These are phyloP conservation scores for Torymus texanus DNA, from an alignment of 2,888 invertebrate species.

Conservation along the genomic window DNA sequence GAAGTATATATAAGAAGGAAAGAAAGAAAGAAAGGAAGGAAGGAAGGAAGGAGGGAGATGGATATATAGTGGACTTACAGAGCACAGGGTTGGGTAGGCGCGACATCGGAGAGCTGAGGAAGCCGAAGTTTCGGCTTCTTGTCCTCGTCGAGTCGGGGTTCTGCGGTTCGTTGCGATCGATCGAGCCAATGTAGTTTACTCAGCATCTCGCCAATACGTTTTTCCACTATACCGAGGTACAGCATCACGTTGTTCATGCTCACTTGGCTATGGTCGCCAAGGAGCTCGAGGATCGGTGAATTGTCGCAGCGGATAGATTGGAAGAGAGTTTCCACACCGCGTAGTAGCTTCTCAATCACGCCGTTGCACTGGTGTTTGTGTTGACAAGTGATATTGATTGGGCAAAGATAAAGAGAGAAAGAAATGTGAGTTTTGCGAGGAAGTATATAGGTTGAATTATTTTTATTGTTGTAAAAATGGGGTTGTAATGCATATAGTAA, in stretches of 20 bases:
- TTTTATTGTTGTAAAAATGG: no score
- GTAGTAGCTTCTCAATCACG: constrained; percentile 72
- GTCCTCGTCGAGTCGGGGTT: constrained; percentile 69
- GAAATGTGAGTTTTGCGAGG: no score
- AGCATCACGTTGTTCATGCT: constrained; percentile 86
- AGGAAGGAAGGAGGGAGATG: not conserved
- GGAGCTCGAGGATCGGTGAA: constrained; percentile 82
- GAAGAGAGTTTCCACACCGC: constrained; percentile 76
- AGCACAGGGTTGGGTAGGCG: constrained; percentile 76
- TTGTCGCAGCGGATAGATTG: constrained; percentile 84
- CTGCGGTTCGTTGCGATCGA: constrained; percentile 65
- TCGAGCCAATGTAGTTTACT: constrained; percentile 76
- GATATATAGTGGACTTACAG: constrained; percentile 71
- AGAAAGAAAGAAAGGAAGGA: not conserved
- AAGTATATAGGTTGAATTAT: no score
- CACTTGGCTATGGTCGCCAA: constrained; percentile 85
- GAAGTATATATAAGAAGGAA: not conserved
- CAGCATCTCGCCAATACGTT: constrained; percentile 82
- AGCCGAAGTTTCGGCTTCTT: constrained; percentile 69
- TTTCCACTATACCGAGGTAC: constrained; percentile 88
- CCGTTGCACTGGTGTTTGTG: constrained; percentile 66
- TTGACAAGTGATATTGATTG: no score
- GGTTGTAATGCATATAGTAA: no score
- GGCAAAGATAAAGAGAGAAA: no score
- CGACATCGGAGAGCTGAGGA: constrained; percentile 71